These are phyloP conservation scores for Lutra lutra DNA, from an alignment of 2,797 vertebrate genomes.

Conservation along the genomic window DNA sequence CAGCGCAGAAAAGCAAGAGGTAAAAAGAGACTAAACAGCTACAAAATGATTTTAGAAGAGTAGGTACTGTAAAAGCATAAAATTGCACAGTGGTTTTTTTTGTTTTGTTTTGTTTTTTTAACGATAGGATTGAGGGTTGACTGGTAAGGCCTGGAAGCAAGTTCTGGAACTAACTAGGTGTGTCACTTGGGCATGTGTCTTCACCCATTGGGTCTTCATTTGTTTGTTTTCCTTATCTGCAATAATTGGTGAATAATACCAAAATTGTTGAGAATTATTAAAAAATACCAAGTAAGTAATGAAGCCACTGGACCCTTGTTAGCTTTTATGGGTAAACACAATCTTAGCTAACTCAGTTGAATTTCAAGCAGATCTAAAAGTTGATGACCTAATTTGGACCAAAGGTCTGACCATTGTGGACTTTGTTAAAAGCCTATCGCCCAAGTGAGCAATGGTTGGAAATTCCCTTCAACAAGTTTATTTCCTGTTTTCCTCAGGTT, in stretches of 20 bases:
- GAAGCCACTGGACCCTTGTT: neutral
- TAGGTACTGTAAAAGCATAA: neutral
- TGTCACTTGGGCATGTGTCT: too few species aligned
- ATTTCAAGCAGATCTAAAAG: neutral
- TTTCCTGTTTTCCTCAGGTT: neutral
- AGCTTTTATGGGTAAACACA: neutral
- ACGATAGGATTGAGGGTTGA: neutral
- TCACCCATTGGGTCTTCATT: neutral
- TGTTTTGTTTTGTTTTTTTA: too few species aligned
- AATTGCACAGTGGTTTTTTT: neutral
- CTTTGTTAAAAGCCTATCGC: neutral
- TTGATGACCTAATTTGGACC: neutral
- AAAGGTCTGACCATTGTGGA: neutral
- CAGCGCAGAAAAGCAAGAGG: neutral
- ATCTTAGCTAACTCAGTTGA: neutral
- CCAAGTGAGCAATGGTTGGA: too few species aligned
- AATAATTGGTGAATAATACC: neutral
- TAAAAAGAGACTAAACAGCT: neutral
- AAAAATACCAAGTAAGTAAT: slow-evolving; percentile 40
- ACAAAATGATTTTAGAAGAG: neutral
- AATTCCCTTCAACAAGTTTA: neutral
- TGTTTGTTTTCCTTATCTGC: neutral
- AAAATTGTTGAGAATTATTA: neutral
- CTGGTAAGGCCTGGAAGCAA: neutral
- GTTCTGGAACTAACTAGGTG: too few species aligned